These are phyloP conservation scores for Sebastes reedi DNA, from an alignment of 2,797 vertebrate species.

Conservation along the genomic window DNA sequence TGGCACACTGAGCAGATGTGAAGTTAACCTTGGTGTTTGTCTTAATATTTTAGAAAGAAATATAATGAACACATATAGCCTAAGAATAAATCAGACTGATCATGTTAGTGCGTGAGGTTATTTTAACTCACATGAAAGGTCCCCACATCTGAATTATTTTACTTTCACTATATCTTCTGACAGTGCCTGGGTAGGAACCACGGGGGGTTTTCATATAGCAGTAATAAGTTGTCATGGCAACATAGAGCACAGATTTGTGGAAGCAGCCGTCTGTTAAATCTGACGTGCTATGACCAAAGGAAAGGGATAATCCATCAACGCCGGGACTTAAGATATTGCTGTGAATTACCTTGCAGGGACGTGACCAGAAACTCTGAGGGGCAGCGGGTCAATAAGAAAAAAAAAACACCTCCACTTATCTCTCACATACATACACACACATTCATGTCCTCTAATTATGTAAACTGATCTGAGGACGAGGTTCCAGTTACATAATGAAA, in stretches of 20 bases:
- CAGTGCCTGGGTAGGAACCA: constrained; percentile 3
- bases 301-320: constrained; percentile 48
- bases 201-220: background rate
- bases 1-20: background rate
- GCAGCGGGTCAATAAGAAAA: constrained; percentile 6
- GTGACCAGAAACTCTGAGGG: constrained; percentile 6
- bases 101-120: background rate
- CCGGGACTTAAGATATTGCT: constrained; percentile 13
- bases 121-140: background rate
- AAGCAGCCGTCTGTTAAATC: constrained; percentile 57
- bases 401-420: background rate
- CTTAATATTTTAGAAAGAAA: background rate
- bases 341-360: constrained; percentile 4
- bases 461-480: background rate
- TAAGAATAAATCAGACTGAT: background rate
- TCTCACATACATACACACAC: background rate
- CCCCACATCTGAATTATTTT: background rate
- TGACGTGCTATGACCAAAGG: constrained; percentile 37
- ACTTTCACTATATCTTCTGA: constrained; percentile 1
- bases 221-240: constrained; percentile 59
- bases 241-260: constrained; percentile 46
- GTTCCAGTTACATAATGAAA: background rate
- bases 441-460: background rate
- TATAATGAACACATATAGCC: background rate
- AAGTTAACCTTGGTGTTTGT: background rate